phyloP scores from a whole-genome alignment of 2,888 invertebrate genomes.

The Omphaloscelis lunosa region DNA sequence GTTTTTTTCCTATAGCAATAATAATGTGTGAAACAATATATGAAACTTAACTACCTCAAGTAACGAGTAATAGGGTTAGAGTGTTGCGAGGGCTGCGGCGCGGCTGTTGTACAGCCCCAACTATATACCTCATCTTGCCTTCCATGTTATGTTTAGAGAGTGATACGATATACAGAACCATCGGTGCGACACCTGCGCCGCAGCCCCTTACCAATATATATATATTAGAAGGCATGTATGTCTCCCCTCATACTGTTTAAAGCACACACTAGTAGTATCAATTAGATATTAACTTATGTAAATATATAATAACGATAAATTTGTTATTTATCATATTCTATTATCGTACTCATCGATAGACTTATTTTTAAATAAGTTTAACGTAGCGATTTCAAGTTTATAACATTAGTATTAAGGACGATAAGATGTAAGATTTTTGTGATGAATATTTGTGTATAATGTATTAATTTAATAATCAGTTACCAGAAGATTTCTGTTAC shows the following conservation, averaged over 20 bases:
- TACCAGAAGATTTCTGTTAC: slow-evolving; percentile 89
- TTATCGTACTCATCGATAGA: slow-evolving; percentile 87
- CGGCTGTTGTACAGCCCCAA: slow-evolving; percentile 61
- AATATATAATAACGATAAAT: slow-evolving; percentile 86
- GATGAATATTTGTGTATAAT: slow-evolving; percentile 87
- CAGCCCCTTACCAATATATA: slow-evolving; percentile 65
- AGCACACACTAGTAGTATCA: slow-evolving; percentile 85
- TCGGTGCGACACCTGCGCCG: slow-evolving; percentile 50
- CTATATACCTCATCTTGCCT: slow-evolving; percentile 83
- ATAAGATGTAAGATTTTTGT: slow-evolving; percentile 83
- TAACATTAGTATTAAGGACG: slow-evolving; percentile 81
- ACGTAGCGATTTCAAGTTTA: slow-evolving; percentile 86
- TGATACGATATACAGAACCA: slow-evolving; percentile 60
- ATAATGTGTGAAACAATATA: slow-evolving; percentile 84
- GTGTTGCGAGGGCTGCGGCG: slow-evolving; percentile 75
- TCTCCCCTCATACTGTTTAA: slow-evolving; percentile 84
- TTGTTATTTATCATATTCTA: slow-evolving; percentile 90
- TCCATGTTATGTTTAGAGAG: slow-evolving; percentile 75
- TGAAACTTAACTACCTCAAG: slow-evolving; percentile 89
- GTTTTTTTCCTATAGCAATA: slow-evolving; percentile 86
- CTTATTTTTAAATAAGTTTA: slow-evolving; percentile 88
- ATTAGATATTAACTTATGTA: slow-evolving; percentile 86
- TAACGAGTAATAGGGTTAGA: slow-evolving; percentile 84
- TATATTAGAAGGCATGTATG: slow-evolving; percentile 84
- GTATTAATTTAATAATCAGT: slow-evolving; percentile 88